Evolutionary conservation across 2,797 vertebrate genomes (phyloP), one percentile per base, ranked within the genome.

Genomic region (Molothrus ater): DNA sequence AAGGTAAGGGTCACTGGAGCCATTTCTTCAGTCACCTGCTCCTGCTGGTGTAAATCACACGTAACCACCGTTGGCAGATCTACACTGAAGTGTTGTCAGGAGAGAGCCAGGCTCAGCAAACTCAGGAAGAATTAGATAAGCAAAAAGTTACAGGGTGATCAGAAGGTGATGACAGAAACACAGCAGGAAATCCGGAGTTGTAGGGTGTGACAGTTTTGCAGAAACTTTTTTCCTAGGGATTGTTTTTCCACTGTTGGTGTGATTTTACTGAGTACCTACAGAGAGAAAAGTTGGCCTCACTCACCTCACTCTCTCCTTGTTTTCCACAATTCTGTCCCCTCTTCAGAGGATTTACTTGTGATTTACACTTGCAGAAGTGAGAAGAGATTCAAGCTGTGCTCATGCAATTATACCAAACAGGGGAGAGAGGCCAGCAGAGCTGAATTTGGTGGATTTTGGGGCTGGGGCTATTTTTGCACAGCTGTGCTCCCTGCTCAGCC

Each of bases 361-460:
- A 95, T 96, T 95, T 92, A 74, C 90, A 79, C 75, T 91, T 51
- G 13, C 47, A 86, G 82, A 93, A 90, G 87, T 80, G 88, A 93
- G 90, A 93, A 90, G 73, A 95, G 72, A 75, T 54, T 75, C 87
- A 88, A 91, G 82, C 93, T 92, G 75, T 74, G 65, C 42, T 88
- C n/a, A 34, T 78, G 69, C 69, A 75, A 45, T 80, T 90, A 54
- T 19, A 80, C 14, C 1, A 4, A 92, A 61, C 0, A 0, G 9
- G 22, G 32, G 16, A 68, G 50, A 82, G 71, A 82, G 72, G 80
- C 80, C 73, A 69, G 64, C 34, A 86, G 83, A 50, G 54, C 51
- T 9, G 34, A 45, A 42, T 65, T 29, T 1, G 3, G 73, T 90
- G 73, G 68, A 32, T 86, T 92, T 84, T 48, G 78, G 45, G 78